These are phyloP conservation scores for Parauchenoglanis punctatus DNA, from an alignment of 2,797 vertebrate species.

Conservation along the genomic window DNA sequence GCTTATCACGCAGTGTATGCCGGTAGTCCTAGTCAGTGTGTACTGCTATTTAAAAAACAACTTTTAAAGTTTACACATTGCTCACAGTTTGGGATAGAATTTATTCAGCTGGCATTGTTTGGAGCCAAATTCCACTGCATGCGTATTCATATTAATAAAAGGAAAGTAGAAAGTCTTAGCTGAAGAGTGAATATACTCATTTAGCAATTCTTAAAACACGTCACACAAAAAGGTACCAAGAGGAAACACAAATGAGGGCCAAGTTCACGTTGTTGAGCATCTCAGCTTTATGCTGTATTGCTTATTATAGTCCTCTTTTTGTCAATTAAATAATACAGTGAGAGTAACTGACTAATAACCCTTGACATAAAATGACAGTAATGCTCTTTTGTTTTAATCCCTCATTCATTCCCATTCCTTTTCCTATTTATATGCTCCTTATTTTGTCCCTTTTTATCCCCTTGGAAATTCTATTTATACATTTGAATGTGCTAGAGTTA, in stretches of 20 bases:
- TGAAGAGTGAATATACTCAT: conserved; percentile 56
- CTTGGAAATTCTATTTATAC: conserved; percentile 35
- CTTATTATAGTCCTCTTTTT: conserved; percentile 65
- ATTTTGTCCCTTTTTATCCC: neutral
- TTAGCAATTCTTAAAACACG: conserved; percentile 63
- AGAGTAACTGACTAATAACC: conserved; percentile 62
- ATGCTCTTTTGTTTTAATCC: conserved; percentile 50
- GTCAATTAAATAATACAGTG: conserved; percentile 60
- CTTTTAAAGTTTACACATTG: conserved; percentile 29
- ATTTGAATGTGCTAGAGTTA: conserved; percentile 42
- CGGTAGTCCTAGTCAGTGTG: neutral
- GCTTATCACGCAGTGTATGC: neutral
- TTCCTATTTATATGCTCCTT: neutral
- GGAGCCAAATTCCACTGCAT: conserved; percentile 28
- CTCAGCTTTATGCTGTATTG: conserved; percentile 58
- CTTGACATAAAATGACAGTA: conserved; percentile 54
- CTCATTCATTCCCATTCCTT: conserved; percentile 22
- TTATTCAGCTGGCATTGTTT: conserved; percentile 23
- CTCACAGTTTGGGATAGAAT: conserved; percentile 23
- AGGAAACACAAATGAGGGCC: conserved; percentile 62
- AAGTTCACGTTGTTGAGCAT: conserved; percentile 62
- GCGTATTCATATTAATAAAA: conserved; percentile 27
- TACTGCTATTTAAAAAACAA: neutral
- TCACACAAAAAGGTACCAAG: conserved; percentile 61
- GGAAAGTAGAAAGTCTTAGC: conserved; percentile 17